A percentile compares a stretch with the other conserved stretches of the same genome.
Conservation (phyloP, 2,888 invertebrate genomes). For the Trissonchulus latispiculum region DNA sequence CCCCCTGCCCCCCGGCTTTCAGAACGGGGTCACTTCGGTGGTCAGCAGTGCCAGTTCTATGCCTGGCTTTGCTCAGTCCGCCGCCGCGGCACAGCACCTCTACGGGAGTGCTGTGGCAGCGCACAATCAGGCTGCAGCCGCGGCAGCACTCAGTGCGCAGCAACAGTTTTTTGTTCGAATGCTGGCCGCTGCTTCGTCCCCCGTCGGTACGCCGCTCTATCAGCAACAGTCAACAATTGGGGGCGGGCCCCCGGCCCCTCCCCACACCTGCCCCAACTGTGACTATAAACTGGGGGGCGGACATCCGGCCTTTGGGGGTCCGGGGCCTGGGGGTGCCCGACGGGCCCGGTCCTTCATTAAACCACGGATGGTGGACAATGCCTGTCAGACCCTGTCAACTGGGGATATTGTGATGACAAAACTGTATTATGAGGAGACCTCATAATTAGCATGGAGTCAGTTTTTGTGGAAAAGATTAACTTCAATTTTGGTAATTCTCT, state of each 20-base stretch:
- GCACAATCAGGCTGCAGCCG: neutral
- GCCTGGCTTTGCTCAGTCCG: neutral
- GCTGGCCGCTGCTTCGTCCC: neutral
- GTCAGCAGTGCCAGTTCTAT: neutral
- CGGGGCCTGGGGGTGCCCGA: neutral
- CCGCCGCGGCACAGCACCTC: no score
- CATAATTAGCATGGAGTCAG: no score
- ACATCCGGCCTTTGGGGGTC: neutral
- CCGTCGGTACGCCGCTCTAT: neutral
- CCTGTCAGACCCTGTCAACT: conserved; percentile 19
- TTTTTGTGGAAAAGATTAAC: no score
- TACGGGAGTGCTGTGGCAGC: neutral
- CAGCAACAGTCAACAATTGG: no score
- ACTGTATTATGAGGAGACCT: conserved; percentile 17
- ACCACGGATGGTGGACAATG: conserved; percentile 9
- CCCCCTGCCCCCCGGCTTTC: neutral
- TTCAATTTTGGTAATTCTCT: no score
- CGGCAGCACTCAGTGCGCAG: neutral
- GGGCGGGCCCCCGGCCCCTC: neutral
- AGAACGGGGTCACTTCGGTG: neutral
- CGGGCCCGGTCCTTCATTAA: conserved; percentile 12
- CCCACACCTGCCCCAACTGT: neutral
- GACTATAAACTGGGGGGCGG: no score
- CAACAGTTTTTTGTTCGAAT: no score
- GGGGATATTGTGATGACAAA: conserved; percentile 19